A percentile compares a stretch with the other conserved stretches of the same genome.
Evolutionary conservation across 2,797 vertebrate genomes (phyloP).

Genomic region (Hemitrygon akajei): DNA sequence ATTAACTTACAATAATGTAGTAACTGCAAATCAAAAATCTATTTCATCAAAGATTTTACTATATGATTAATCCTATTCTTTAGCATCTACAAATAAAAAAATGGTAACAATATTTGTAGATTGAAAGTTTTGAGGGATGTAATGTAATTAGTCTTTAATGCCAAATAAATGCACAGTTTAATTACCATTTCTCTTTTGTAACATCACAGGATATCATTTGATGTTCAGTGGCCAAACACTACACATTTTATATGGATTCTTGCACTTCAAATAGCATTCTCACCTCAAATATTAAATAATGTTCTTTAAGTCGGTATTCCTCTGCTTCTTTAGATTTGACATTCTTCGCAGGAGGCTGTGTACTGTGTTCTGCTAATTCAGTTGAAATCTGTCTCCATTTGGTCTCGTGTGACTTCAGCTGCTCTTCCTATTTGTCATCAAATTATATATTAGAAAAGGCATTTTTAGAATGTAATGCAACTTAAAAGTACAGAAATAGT

Average conservation of each 20-base stretch:
- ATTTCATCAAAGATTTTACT: not conserved
- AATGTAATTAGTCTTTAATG: not conserved
- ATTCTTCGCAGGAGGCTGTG: slow-evolving; percentile 68
- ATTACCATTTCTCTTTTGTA: not conserved
- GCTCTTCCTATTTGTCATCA: slow-evolving; percentile 70
- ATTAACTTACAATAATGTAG: not conserved
- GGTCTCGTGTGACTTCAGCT: slow-evolving; percentile 87
- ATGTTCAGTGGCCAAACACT: not conserved
- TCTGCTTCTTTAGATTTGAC: slow-evolving; percentile 85
- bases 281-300: slow-evolving; percentile 95
- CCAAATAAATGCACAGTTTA: not conserved
- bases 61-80: no score
- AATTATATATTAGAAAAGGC: slow-evolving; percentile 43
- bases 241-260: not conserved
- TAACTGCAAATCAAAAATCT: not conserved
- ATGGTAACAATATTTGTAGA: not conserved
- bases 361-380: slow-evolving; percentile 86
- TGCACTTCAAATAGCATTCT: slow-evolving; percentile 38
- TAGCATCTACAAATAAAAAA: no score
- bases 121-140: not conserved
- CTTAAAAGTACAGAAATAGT: slow-evolving; percentile 19
- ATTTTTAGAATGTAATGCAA: slow-evolving; percentile 22
- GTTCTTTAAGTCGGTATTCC: slow-evolving; percentile 89
- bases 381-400: slow-evolving; percentile 87
- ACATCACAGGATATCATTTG: no score